Base-by-base conservation (phyloP, 2,888 invertebrate species). In the Pristionchus arcanus region DNA sequence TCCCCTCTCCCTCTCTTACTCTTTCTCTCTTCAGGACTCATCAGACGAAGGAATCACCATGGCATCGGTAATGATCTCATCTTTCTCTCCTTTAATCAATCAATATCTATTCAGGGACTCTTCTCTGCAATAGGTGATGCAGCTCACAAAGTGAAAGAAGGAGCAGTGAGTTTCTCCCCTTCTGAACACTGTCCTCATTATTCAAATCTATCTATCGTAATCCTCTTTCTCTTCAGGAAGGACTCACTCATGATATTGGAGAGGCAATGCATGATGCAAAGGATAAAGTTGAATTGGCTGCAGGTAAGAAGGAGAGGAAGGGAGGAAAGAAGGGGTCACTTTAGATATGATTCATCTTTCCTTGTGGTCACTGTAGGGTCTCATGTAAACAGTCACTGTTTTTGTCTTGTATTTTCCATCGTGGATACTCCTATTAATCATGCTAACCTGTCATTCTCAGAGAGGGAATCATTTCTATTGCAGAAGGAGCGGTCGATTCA, bases 21-120 rank as follows among this genome's bases (percentile, higher is more conserved):
- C 42, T 68, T 63, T 49, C 49, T 49, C 42, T 68, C 59, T 59
- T 31, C 59, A 85, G 84, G 84, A 85, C 28, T 85, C 84, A 59
- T 85, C 84, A 21, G 81, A 81, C 81, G 81, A 81, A 81, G 49
- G 81, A 81, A 81, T 81, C 49, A 81, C 49, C 11, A 81, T 81
- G 81, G 37, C 81, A 53, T 81, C 81, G 81, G 81, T 81, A 34
- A 53, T 21, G 3, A n/a, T 11, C n/a, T 53, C 81, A n/a, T 7
- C 25, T n/a, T n/a, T 42, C 49, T 81, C 16, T 55, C 25, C 31
- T 15, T 85, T 59, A 21, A 31, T 34, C 59, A 31, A 31, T 85
- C 21, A 31, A 34, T 34, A 11, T 25, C 21, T 83, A n/a, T 59
- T 34, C 15, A 85, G 84, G 84, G 84, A 55, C 59, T 85, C 34